A percentile compares a stretch with the other conserved stretches of the same genome.
These are phyloP conservation scores for Autographa gamma DNA, from an alignment of 2,888 invertebrate genomes.

Conservation along the genomic window DNA sequence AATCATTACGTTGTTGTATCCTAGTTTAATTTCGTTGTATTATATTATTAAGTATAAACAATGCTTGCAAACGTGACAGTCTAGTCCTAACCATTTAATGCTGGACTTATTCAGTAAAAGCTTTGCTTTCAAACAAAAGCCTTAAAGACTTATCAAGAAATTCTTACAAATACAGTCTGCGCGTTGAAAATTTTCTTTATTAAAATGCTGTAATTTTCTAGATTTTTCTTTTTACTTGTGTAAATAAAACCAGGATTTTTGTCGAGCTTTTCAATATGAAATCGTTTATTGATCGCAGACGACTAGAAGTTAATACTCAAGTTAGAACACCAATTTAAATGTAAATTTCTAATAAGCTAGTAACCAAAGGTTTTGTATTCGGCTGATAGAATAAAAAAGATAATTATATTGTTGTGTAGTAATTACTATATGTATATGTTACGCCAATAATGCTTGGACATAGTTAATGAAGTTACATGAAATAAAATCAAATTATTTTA, in stretches of 20 bases:
- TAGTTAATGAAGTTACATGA: constrained; percentile 82
- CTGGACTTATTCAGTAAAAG: constrained; percentile 63
- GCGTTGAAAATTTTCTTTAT: constrained; percentile 6
- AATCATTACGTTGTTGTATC: constrained; percentile 74
- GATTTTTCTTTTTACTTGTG: constrained; percentile 27
- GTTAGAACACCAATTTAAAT: constrained; percentile 70
- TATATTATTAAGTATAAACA: constrained; percentile 61
- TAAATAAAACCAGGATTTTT: constrained; percentile 24
- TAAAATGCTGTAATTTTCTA: constrained; percentile 21
- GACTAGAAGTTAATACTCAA: constrained; percentile 72
- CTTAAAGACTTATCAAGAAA: constrained; percentile 15
- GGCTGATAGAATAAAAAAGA: constrained; percentile 75
- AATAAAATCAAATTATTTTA: constrained; percentile 82
- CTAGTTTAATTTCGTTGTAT: constrained; percentile 67
- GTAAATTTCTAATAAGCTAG: constrained; percentile 81
- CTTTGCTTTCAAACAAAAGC: constrained; percentile 45
- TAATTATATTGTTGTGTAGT: constrained; percentile 79
- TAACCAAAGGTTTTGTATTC: constrained; percentile 87
- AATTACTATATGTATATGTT: constrained; percentile 74
- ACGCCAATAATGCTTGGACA: constrained; percentile 81
- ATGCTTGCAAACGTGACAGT: constrained; percentile 75
- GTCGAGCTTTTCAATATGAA: neutral
- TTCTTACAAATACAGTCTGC: constrained; percentile 19
- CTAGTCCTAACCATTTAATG: constrained; percentile 75
- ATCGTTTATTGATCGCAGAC: constrained; percentile 25